These are phyloP conservation scores for Taenaris catops DNA, from an alignment of 2,888 invertebrate species.

Conservation along the genomic window DNA sequence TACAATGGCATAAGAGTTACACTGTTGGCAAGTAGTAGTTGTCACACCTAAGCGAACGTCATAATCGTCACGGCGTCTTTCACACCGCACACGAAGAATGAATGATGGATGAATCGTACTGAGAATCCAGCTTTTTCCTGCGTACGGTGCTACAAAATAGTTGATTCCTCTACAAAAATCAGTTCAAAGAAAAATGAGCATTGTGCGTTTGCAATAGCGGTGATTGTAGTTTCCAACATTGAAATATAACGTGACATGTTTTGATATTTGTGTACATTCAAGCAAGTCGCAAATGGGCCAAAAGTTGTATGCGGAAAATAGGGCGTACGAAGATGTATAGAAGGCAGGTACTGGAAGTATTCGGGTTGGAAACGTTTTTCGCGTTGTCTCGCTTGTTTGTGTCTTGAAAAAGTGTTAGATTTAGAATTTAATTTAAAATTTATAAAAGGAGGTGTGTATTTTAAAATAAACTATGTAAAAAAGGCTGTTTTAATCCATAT, in stretches of 20 bases:
- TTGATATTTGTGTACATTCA: slow-evolving; percentile 53
- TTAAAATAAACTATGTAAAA: too few species aligned
- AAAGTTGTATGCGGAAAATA: slow-evolving; percentile 57
- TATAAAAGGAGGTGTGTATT: too few species aligned
- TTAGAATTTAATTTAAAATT: too few species aligned
- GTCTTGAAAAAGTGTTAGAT: too few species aligned
- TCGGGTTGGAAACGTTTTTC: slow-evolving; percentile 15
- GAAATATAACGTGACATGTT: slow-evolving; percentile 28
- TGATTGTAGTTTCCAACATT: slow-evolving; percentile 4
- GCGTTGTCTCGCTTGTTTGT: too few species aligned
- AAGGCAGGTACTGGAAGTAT: slow-evolving; percentile 24
- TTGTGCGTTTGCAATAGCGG: slow-evolving; percentile 23
- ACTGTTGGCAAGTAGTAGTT: slow-evolving; percentile 27
- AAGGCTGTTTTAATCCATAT: too few species aligned
- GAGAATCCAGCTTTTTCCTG: slow-evolving; percentile 60
- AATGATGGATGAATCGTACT: slow-evolving; percentile 69
- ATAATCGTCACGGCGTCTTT: slow-evolving; percentile 70
- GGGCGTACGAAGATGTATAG: slow-evolving; percentile 38
- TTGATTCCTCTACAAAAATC: slow-evolving; percentile 21
- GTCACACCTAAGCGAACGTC: slow-evolving; percentile 47
- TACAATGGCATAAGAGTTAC: slow-evolving; percentile 37
- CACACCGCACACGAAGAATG: slow-evolving; percentile 57
- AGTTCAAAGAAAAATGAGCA: slow-evolving; percentile 25
- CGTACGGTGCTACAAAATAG: slow-evolving; percentile 38
- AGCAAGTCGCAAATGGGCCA: slow-evolving; percentile 59